Percentiles rank a stretch among this genome's conserved stretches.
Conservation (phyloP, 2,797 vertebrate species). For the Malurus leucopterus region DNA sequence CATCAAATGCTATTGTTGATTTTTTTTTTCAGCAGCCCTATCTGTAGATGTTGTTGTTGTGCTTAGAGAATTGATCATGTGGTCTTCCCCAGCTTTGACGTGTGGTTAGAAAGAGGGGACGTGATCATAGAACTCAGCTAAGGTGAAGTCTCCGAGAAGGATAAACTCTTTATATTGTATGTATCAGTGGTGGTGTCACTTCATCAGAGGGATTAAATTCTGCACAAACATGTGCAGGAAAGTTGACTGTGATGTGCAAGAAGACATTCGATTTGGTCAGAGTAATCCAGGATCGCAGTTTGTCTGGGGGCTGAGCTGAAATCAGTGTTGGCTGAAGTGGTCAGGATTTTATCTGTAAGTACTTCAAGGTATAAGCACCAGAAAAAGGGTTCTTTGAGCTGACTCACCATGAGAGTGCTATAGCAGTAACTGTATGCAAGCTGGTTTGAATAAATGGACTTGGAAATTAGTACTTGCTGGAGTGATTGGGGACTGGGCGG, state of each 20-base stretch:
- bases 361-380: not conserved
- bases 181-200: not conserved
- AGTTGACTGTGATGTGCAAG: not conserved
- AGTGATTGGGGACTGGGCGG: not conserved
- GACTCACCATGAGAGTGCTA: not conserved
- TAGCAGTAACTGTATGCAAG: not conserved
- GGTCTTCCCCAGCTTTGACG: not conserved
- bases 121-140: not conserved
- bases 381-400: not conserved
- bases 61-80: not conserved
- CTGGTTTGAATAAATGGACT: not conserved
- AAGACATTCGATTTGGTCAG: not conserved
- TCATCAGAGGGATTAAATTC: not conserved
- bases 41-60: not conserved
- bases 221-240: not conserved
- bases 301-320: not conserved
- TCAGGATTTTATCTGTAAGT: not conserved
- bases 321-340: not conserved
- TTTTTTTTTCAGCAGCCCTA: not conserved
- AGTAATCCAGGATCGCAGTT: not conserved
- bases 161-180: not conserved
- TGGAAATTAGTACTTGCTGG: not conserved
- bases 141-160: not conserved
- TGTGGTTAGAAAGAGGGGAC: not conserved
- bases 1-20: not conserved